Base-by-base conservation (phyloP, 92 coral and sea anemone genomes). In the Bergia sp. region DNA sequence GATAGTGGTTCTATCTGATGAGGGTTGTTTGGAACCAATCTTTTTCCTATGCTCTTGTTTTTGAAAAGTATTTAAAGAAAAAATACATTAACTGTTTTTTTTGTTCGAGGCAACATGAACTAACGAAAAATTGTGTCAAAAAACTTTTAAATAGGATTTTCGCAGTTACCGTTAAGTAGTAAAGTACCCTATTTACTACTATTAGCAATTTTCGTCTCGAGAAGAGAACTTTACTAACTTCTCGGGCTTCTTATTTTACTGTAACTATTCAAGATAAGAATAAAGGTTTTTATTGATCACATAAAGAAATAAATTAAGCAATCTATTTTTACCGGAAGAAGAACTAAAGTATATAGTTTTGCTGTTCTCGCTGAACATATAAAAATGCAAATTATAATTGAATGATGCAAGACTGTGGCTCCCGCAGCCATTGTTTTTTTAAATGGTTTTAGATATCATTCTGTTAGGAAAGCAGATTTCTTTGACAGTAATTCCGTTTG, bases 351-450 rank as follows among this genome's bases (percentile, higher is more conserved):
- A 39, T 76, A 16, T 74, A 40, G 9, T n/a, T 20, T 39, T 38
- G 79, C 44, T 13, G 44, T 74, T 16, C 6, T 36, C 7, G 20
- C 15, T 42, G 44, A 53, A 53, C 79, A 15, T 7, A 38, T 2
- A 7, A 76, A 37, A 74, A 37, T 76, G 53, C 79, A 76, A 38
- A 76, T 76, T 75, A 5, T 18, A 16, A 41, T 76, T 76, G 79
- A 76, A 76, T 76, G 79, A 76, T 76, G 79, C 79, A 76, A 76
- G 49, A n/a, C 3, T n/a, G 10, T 21, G 78, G 78, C 77, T 37
- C 18, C 4, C 41, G 29, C 29, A 29, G 29, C 29, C 29, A 29
- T 29, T 29, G 29, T 29, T 29, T 29, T 29, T 10, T 65, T 65
- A 7, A 65, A 65, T 65, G 72, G 21, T 15, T 65, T 16, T 4